Percentiles rank a stretch among this genome's conserved stretches.
Evolutionary conservation across 2,888 invertebrate species (phyloP).

Genomic region (Oxyteleia sp.): DNA sequence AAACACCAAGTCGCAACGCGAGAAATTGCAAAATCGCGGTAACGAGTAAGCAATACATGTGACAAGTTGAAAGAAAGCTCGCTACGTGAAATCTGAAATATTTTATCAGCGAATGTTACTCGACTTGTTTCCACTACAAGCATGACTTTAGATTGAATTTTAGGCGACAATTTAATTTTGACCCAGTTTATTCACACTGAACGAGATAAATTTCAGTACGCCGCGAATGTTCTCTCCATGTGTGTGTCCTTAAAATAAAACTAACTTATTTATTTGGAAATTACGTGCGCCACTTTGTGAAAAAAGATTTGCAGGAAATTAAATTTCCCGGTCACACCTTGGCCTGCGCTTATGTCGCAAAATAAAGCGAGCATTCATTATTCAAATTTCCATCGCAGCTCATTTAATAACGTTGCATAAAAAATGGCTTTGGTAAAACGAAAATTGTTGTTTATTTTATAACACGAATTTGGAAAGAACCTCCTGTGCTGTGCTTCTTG

Average conservation of each 20-base stretch:
- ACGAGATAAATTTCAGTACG: slow-evolving; percentile 79
- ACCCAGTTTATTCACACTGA: slow-evolving; percentile 73
- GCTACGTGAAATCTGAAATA: slow-evolving; percentile 63
- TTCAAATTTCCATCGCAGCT: too few species aligned
- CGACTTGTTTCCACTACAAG: slow-evolving; percentile 58
- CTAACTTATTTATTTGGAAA: slow-evolving; percentile 22
- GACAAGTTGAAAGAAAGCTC: slow-evolving; percentile 47
- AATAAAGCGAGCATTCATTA: too few species aligned
- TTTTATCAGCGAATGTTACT: slow-evolving; percentile 71
- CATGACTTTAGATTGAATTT: slow-evolving; percentile 79
- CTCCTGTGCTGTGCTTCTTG: too few species aligned
- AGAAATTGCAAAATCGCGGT: slow-evolving; percentile 43
- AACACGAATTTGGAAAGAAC: too few species aligned
- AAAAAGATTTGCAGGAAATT: too few species aligned
- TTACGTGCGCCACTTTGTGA: not conserved
- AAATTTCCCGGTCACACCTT: too few species aligned
- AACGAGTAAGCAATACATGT: slow-evolving; percentile 51
- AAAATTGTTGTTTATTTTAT: too few species aligned
- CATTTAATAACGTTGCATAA: too few species aligned
- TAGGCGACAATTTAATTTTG: slow-evolving; percentile 80
- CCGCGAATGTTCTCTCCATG: slow-evolving; percentile 50
- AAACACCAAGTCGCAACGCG: slow-evolving; percentile 27
- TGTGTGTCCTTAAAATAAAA: slow-evolving; percentile 1
- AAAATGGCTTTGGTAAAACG: too few species aligned
- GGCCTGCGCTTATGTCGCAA: too few species aligned